These are phyloP conservation scores for Lasioglossum albipes DNA, from an alignment of 1,140 invertebrate species.

Conservation along the genomic window DNA sequence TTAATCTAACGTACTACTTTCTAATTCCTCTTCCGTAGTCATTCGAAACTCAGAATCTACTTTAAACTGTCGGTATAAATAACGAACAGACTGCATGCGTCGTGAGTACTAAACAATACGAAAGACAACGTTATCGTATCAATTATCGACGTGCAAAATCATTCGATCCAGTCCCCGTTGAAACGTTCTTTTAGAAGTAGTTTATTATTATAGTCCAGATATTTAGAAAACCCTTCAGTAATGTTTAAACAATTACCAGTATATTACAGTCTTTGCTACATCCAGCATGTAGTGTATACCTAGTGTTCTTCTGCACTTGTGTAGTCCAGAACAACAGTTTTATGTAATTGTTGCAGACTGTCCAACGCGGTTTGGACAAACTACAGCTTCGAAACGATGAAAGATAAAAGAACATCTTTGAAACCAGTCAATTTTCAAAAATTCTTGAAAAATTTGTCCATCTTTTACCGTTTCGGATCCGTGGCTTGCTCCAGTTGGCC, in stretches of 20 bases:
- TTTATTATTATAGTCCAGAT: neutral
- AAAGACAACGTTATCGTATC: neutral
- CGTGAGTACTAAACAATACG: constrained; percentile 5
- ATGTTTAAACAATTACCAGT: constrained; percentile 6
- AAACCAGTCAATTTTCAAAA: too few species aligned
- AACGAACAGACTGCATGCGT: constrained; percentile 32
- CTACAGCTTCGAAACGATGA: neutral
- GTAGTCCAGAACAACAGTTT: constrained; percentile 44
- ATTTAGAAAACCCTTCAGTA: neutral
- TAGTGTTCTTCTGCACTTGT: constrained; percentile 61
- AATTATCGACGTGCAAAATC: neutral
- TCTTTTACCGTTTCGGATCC: too few species aligned
- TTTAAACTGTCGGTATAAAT: neutral
- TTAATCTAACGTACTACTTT: constrained; percentile 12
- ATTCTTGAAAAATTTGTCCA: too few species aligned
- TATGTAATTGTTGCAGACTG: constrained; percentile 37
- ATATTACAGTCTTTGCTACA: constrained; percentile 39
- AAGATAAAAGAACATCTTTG: too few species aligned
- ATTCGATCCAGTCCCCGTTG: neutral
- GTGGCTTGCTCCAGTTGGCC: too few species aligned
- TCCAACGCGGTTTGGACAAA: neutral
- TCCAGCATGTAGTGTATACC: constrained; percentile 66
- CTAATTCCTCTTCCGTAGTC: constrained; percentile 20
- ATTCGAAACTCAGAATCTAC: neutral
- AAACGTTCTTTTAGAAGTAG: constrained; percentile 15